These are phyloP conservation scores for Drosophila siamana DNA, from an alignment of 2,888 invertebrate genomes.

Conservation along the genomic window DNA sequence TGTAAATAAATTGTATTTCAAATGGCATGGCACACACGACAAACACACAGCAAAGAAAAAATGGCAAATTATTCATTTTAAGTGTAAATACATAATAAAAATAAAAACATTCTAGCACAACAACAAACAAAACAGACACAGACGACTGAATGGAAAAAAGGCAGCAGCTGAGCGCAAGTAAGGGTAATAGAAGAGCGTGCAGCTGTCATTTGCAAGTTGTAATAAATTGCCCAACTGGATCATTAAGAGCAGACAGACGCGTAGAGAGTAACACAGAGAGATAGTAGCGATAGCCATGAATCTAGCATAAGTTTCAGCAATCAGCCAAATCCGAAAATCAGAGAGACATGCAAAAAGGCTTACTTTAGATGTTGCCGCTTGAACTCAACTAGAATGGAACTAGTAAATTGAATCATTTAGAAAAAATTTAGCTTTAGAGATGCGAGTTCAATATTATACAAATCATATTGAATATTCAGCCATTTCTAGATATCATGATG, in stretches of 20 bases:
- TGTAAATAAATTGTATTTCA: slow-evolving; percentile 76
- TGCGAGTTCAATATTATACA: background rate
- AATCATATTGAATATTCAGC: slow-evolving; percentile 1
- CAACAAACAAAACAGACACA: slow-evolving; percentile 32
- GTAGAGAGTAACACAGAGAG: slow-evolving; percentile 11
- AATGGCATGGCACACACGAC: slow-evolving; percentile 60
- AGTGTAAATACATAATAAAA: slow-evolving; percentile 69
- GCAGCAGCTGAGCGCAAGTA: slow-evolving; percentile 5
- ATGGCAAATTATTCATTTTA: slow-evolving; percentile 49
- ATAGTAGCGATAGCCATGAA: slow-evolving; percentile 22
- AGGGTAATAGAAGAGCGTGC: slow-evolving; percentile 11
- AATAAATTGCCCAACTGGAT: slow-evolving; percentile 54
- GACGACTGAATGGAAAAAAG: slow-evolving; percentile 40
- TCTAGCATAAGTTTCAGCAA: slow-evolving; percentile 40
- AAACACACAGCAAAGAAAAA: slow-evolving; percentile 32
- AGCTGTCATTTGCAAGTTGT: slow-evolving; percentile 58
- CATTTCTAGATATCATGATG: slow-evolving; percentile 1
- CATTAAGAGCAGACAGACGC: slow-evolving; percentile 10
- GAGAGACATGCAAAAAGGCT: slow-evolving; percentile 30
- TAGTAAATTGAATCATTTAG: slow-evolving; percentile 7
- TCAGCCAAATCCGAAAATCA: slow-evolving; percentile 41
- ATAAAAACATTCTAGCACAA: slow-evolving; percentile 24
- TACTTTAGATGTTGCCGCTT: slow-evolving; percentile 56
- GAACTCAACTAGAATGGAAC: slow-evolving; percentile 26
- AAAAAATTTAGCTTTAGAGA: slow-evolving; percentile 6